Base-by-base conservation (phyloP, 2,888 invertebrate species). In the Apodemia zela region DNA sequence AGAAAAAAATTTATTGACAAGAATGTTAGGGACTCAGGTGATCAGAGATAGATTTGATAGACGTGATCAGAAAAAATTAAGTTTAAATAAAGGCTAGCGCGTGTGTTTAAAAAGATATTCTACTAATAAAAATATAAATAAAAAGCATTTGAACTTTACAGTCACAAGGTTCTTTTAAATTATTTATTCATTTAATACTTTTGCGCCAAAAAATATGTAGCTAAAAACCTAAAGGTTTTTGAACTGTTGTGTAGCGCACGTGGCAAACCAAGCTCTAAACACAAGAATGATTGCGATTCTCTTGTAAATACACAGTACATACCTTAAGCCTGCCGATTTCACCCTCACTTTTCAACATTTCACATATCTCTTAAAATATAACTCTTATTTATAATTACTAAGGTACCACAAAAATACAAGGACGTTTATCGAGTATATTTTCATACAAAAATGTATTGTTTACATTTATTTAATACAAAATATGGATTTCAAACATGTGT, bases 361-460 rank as follows among this genome's bases (percentile, higher is more conserved):
- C 25, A 54, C 54, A 54, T 25, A 13, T 54, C 25, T 54, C 51
- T 21, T 51, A 4, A 51, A 21, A 18, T 21, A 25, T 21, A 54
- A 21, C 54, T 54, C 18, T 25, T 54, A 54, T 54, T 54, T 47
- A 45, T 8, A 15, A 45, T 8, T 15, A 21, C 15, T 60, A 42
- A 45, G 15, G 42, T 42, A 42, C 25, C 51, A 62, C 42, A 42
- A 57, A 11, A 63, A 59, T 63, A 65, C 73, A 65, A 65, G 74
- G 73, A 69, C 66, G 65, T 70, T 70, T 67, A 70, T 67, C 66
- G 68, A 70, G 66, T 69, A 67, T 66, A 71, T 71, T 71, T 75
- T 72, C 75, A 77, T 74, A 73, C 77, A 82, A 79, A 81, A 73
- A 75, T 71, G 73, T 85, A 87, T 90, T 90, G 90, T 90, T 90